Conservation (phyloP, 2,888 invertebrate genomes). For the Hemaris fuciformis region DNA sequence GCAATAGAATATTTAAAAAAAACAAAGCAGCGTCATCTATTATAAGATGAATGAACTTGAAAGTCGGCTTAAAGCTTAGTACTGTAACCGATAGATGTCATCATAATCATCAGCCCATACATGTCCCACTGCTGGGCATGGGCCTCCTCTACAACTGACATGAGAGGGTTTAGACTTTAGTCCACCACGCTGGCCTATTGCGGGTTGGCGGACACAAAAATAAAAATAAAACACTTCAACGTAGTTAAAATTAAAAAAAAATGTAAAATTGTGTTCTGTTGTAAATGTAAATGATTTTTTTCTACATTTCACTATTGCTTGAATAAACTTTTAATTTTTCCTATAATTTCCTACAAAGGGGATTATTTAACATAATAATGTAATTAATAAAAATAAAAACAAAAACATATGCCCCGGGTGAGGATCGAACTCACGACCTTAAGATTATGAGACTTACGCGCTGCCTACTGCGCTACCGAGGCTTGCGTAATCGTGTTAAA, state of each 20-base stretch:
- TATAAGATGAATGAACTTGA: background rate
- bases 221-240: too few relatives aligned
- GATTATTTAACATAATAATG: background rate
- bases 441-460: conserved; percentile 95
- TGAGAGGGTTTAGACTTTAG: too few relatives aligned
- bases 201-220: too few relatives aligned
- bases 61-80: background rate
- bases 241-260: too few relatives aligned
- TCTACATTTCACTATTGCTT: too few relatives aligned
- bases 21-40: conserved; percentile 9
- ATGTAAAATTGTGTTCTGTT: too few relatives aligned
- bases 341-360: too few relatives aligned
- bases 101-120: too few relatives aligned
- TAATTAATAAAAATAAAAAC: background rate
- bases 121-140: too few relatives aligned
- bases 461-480: conserved; percentile 94
- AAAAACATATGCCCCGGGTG: conserved; percentile 87
- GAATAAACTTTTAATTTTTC: background rate
- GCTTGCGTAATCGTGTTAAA: conserved; percentile 46
- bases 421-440: conserved; percentile 98
- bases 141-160: too few relatives aligned
- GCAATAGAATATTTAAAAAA: background rate
- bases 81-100: background rate
- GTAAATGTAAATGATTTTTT: too few relatives aligned
- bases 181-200: too few relatives aligned